Evolutionary conservation across 2,113 vertebrate species (phyloP), one percentile per base, ranked within the genome.

Genomic region (Lepus americanus): DNA sequence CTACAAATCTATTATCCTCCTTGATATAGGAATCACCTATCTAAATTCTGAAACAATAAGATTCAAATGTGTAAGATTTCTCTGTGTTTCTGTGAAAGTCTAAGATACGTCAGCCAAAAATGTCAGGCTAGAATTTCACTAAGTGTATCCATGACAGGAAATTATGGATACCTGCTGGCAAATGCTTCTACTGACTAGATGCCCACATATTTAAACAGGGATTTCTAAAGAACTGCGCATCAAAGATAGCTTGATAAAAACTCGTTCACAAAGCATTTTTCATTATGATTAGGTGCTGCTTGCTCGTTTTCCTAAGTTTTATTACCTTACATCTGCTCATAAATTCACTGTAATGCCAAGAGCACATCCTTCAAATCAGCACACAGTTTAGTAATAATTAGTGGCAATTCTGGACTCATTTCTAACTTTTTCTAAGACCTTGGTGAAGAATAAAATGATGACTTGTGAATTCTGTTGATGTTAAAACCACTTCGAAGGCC

Each of bases 271-370:
- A 72, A 81, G 7, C 69, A 31, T 12, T 84, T 11, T 63, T 76
- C 36, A 66, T 12, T 55, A 80, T 77, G 11, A 93, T 61, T 72
- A 77, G 39, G 44, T 17, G 13, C 14, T 66, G 9, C 39, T 80
- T 84, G 33, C 20, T 91, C 39, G 67, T 78, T 69, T 87, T 74
- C 64, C 36, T 78, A n/a, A 33, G 16, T 90, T 84, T 88, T 84
- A 74, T 81, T 85, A 70, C 31, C 66, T 95, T 61, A 29, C 14
- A 63, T 23, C 74, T 92, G n/a, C 80, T 69, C 9, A 59, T 72
- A 85, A 92, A 77, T 77, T 89, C 53, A 70, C 53, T 89, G 6
- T 51, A 79, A 85, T 69, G 22, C 19, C 66, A 83, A 95, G 12
- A 80, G 9, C 6, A 49, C 14, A 82, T 66, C 55, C 82, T 84